Conservation (phyloP, 1,140 invertebrate genomes). For the Drosophila navojoa region DNA sequence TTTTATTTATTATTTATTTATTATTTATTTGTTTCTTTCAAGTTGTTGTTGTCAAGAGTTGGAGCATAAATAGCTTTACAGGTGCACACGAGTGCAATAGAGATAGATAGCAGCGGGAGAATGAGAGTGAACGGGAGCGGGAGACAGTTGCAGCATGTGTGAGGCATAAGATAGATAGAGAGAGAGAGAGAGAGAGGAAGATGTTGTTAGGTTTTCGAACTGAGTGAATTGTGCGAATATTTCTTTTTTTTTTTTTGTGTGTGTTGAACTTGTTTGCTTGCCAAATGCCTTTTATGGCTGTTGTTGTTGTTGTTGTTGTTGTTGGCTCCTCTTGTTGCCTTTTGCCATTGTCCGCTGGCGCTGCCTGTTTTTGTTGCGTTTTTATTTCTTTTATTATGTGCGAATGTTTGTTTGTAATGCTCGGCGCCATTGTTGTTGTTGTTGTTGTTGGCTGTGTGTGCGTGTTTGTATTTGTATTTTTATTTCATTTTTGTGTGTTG, state of each 20-base stretch:
- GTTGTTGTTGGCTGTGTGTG: slow-evolving; percentile 28
- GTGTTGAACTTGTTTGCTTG: slow-evolving; percentile 70
- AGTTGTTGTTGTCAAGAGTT: slow-evolving; percentile 1
- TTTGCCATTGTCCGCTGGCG: slow-evolving; percentile 68
- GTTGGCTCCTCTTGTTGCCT: slow-evolving; percentile 71
- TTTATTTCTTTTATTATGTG: slow-evolving; percentile 81
- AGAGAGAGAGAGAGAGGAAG: slow-evolving; percentile 2
- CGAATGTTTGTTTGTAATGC: slow-evolving; percentile 77
- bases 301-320: slow-evolving; percentile 42
- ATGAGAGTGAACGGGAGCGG: not conserved
- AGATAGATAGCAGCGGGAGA: not conserved
- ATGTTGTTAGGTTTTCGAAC: slow-evolving; percentile 23
- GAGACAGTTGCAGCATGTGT: not conserved
- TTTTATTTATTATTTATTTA: too few relatives aligned
- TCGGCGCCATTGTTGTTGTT: slow-evolving; percentile 63
- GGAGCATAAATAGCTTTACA: slow-evolving; percentile 20
- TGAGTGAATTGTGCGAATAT: slow-evolving; percentile 49
- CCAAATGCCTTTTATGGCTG: slow-evolving; percentile 53
- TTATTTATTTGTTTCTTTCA: not conserved
- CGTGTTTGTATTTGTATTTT: slow-evolving; percentile 52
- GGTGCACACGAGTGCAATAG: slow-evolving; percentile 31
- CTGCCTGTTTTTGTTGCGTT: slow-evolving; percentile 62
- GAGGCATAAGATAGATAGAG: not conserved
- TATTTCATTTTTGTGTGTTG: slow-evolving; percentile 59
- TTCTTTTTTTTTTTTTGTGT: slow-evolving; percentile 3